Percentiles rank a stretch among this genome's conserved stretches.
Evolutionary conservation across 2,113 vertebrate genomes (phyloP).

Genomic region (Pampusana beccarii): DNA sequence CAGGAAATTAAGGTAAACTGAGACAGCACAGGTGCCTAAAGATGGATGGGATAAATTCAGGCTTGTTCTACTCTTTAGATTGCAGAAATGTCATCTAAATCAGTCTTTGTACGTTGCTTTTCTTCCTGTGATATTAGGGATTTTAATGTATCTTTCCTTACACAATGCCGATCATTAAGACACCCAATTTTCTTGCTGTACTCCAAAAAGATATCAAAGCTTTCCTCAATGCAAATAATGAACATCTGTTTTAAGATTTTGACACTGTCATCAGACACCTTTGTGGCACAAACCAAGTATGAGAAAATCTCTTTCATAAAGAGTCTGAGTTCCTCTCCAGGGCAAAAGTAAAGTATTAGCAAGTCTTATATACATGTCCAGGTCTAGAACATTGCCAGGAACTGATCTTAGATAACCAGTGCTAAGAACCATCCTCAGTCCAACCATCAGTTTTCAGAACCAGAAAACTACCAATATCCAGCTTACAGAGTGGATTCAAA

Average conservation of each 20-base stretch:
- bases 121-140: background rate
- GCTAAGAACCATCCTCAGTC: background rate
- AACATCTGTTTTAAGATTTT: background rate
- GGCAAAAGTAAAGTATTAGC: background rate
- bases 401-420: background rate
- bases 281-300: background rate
- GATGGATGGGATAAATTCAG: background rate
- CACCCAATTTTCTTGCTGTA: background rate
- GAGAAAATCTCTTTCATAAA: background rate
- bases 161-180: background rate
- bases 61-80: background rate
- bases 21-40: background rate
- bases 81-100: background rate
- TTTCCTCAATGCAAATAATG: background rate
- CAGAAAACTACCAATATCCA: background rate
- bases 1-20: background rate
- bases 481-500: background rate
- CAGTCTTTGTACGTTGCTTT: background rate
- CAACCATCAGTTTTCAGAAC: background rate
- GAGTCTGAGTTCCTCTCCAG: background rate
- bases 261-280: background rate
- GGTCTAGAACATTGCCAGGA: background rate
- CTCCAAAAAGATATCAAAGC: background rate
- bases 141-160: background rate
- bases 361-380: background rate